Percentiles rank a stretch among this genome's conserved stretches.
Evolutionary conservation across 2,113 vertebrate genomes (phyloP).

Genomic region (Nesogale talazaci): DNA sequence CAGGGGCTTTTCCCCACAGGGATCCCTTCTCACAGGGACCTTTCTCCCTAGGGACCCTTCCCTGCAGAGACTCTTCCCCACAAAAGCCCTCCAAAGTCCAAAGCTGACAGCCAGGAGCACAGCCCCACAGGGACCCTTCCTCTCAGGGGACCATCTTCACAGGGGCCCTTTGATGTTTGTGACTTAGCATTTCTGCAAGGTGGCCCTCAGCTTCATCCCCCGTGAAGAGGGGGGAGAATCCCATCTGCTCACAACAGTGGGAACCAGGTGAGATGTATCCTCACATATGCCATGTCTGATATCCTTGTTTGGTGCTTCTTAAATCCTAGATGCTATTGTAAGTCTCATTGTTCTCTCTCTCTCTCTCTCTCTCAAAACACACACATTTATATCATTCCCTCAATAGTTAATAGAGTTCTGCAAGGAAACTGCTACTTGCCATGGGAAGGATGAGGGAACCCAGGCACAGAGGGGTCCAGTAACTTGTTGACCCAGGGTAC

Average conservation of each 20-base stretch:
- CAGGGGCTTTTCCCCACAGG: neutral
- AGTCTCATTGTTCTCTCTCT: neutral
- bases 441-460: slow-evolving; percentile 28
- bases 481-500: neutral
- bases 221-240: neutral
- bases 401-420: neutral
- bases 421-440: neutral
- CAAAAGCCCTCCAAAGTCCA: neutral
- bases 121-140: neutral
- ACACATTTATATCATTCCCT: neutral
- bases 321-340: neutral
- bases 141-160: neutral
- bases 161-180: neutral
- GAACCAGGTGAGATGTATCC: neutral
- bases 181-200: neutral
- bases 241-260: neutral
- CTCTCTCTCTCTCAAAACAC: too few relatives aligned
- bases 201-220: neutral
- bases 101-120: neutral
- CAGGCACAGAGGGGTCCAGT: neutral
- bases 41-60: neutral
- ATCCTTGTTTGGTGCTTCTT: neutral
- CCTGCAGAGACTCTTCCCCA: neutral
- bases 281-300: neutral
- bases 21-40: neutral